Evolutionary conservation across 2,888 invertebrate genomes (phyloP).

Genomic region (Lithophane semibrunnea): DNA sequence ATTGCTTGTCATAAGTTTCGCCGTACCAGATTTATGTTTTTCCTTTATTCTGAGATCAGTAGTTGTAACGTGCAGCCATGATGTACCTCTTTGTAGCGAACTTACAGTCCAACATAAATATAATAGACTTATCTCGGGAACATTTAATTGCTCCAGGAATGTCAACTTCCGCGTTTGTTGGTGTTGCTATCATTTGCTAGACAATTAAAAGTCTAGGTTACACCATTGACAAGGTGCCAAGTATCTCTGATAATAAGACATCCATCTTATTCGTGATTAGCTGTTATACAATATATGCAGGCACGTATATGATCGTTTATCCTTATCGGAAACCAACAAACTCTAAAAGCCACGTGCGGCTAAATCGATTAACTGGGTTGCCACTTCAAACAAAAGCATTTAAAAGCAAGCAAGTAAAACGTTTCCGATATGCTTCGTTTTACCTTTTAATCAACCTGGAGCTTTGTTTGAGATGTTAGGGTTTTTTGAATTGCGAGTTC

Average conservation of each 20-base stretch:
- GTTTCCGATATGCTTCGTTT: constrained; percentile 53
- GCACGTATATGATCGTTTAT: constrained; percentile 37
- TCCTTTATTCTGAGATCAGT: constrained; percentile 50
- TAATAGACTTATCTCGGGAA: constrained; percentile 45
- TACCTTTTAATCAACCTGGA: constrained; percentile 48
- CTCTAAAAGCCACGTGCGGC: constrained; percentile 62
- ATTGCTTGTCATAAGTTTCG: constrained; percentile 57
- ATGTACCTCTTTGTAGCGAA: constrained; percentile 30
- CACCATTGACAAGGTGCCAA: constrained; percentile 53
- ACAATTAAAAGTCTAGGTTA: constrained; percentile 58
- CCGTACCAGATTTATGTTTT: constrained; percentile 49
- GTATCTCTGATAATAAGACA: constrained; percentile 32
- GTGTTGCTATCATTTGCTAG: constrained; percentile 46
- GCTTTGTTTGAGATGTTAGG: constrained; percentile 3
- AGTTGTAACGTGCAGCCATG: constrained; percentile 11
- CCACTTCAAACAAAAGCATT: constrained; percentile 60
- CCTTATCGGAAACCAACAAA: constrained; percentile 57
- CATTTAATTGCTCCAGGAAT: constrained; percentile 59
- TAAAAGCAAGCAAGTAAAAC: constrained; percentile 54
- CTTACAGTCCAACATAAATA: constrained; percentile 30
- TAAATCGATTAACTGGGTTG: constrained; percentile 62
- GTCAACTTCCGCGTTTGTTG: constrained; percentile 62
- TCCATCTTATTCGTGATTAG: constrained; percentile 39
- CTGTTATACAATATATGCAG: constrained; percentile 4
- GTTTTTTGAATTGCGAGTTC: neutral